Percentiles rank a stretch among this genome's conserved stretches.
phyloP scores from a whole-genome alignment of 2,113 vertebrate species.

The Stigmatopora argus region DNA sequence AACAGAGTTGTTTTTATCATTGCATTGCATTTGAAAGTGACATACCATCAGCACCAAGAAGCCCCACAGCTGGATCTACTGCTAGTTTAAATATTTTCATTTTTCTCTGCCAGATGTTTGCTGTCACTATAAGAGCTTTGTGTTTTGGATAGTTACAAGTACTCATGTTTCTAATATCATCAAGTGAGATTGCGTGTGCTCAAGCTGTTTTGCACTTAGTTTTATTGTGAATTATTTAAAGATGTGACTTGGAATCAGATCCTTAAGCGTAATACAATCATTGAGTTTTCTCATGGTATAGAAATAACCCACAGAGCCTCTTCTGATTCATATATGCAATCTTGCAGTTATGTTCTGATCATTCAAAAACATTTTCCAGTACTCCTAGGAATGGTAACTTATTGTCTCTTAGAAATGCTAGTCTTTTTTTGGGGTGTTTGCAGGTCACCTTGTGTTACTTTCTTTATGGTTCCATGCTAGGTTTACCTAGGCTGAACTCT shows the following conservation, averaged over 20 bases:
- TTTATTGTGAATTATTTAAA: constrained; percentile 9
- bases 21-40: background rate
- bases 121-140: background rate
- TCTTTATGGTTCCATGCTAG: constrained; percentile 49
- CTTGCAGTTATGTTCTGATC: constrained; percentile 10
- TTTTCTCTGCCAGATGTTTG: constrained; percentile 25
- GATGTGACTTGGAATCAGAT: constrained; percentile 14
- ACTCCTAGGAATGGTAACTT: background rate
- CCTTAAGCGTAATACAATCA: constrained; percentile 9
- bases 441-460: constrained; percentile 39
- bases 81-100: constrained; percentile 8
- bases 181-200: background rate
- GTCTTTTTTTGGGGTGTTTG: constrained; percentile 33
- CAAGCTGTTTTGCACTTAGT: constrained; percentile 19
- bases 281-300: background rate
- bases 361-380: constrained; percentile 20
- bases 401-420: background rate
- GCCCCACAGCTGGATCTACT: background rate
- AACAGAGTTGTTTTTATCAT: no score
- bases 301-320: background rate
- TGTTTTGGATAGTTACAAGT: background rate
- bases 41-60: background rate
- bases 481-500: constrained; percentile 66
- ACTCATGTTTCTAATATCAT: constrained; percentile 4
- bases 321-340: constrained; percentile 7